Conservation (phyloP, 2,888 invertebrate genomes). For the Nephrotoma appendiculata region DNA sequence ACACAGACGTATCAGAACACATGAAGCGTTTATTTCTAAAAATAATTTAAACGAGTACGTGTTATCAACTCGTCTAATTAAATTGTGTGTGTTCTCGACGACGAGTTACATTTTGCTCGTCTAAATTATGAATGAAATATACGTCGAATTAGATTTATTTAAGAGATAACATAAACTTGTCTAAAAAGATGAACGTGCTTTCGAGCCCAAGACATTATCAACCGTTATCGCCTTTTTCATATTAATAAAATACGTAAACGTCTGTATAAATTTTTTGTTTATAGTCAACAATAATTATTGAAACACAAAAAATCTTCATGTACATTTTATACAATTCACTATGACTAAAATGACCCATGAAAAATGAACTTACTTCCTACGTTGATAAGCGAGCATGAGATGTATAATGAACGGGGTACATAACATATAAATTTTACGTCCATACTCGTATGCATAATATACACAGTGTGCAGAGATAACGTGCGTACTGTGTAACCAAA, state of each 20-base stretch:
- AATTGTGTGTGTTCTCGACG: not conserved
- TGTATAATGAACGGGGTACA: not conserved
- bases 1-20: not conserved
- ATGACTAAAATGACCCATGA: slow-evolving; percentile 1
- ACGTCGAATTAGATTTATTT: not conserved
- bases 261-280: not conserved
- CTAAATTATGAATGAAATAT: not conserved
- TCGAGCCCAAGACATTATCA: not conserved
- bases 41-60: not conserved
- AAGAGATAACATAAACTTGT: not conserved
- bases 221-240: not conserved
- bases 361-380: slow-evolving; percentile 4
- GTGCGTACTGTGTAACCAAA: not conserved
- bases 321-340: not conserved
- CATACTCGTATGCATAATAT: not conserved
- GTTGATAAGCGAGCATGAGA: not conserved
- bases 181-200: not conserved
- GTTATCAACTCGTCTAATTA: not conserved
- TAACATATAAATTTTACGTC: not conserved
- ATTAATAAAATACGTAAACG: not conserved
- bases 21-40: not conserved
- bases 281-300: not conserved
- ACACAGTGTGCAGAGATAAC: not conserved
- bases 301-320: not conserved
- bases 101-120: not conserved